phyloP scores from a whole-genome alignment of 53 echinoderm and acorn worm species.

The Holothuria leucospilota region DNA sequence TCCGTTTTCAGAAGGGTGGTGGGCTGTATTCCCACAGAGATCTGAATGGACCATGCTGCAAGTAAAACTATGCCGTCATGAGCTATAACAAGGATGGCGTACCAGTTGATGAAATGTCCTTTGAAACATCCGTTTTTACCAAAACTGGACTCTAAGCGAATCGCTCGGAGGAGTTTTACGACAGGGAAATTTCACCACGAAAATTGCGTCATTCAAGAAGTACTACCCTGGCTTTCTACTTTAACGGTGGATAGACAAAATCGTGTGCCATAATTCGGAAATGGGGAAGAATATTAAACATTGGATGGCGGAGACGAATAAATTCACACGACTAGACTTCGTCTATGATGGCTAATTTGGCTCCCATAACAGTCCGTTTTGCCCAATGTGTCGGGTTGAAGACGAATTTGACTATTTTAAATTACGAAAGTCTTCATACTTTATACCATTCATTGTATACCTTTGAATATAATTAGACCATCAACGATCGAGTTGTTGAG shows the following conservation, averaged over 20 bases:
- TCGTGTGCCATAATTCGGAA: conserved; percentile 39
- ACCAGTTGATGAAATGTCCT: conserved; percentile 18
- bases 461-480: conserved; percentile 29
- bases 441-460: conserved; percentile 74
- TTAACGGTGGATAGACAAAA: conserved; percentile 4
- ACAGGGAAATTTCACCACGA: conserved; percentile 37
- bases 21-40: conserved; percentile 11
- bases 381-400: conserved; percentile 67
- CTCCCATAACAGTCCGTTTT: conserved; percentile 33
- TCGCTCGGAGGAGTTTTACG: conserved; percentile 18
- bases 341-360: conserved; percentile 47
- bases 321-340: conserved; percentile 38
- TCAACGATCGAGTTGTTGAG: conserved; percentile 60
- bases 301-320: conserved; percentile 31
- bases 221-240: conserved; percentile 31
- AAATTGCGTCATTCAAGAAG: conserved; percentile 41
- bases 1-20: too few species aligned
- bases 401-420: conserved; percentile 76
- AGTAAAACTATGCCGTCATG: conserved; percentile 46
- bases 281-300: conserved; percentile 27
- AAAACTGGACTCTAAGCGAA: conserved; percentile 11
- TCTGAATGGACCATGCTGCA: conserved; percentile 38
- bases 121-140: conserved; percentile 25
- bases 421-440: conserved; percentile 78
- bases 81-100: conserved; percentile 32